Base-by-base conservation (phyloP, 2,888 invertebrate genomes). In the Galerucella pusilla region DNA sequence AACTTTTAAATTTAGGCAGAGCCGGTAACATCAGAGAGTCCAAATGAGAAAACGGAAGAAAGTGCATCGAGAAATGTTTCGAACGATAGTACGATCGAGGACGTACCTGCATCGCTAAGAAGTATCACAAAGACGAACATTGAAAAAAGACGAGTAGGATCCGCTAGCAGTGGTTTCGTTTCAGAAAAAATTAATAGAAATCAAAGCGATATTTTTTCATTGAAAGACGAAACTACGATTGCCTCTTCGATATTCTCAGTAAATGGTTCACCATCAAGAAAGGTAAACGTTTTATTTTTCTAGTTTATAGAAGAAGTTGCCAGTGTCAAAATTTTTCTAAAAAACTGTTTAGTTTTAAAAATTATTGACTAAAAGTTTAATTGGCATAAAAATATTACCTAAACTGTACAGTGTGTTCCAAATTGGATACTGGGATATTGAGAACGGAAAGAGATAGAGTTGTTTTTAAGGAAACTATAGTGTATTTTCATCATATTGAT, bases 121-220 rank as follows among this genome's bases (percentile, higher is more conserved):
- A 42, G 46, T n/a, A 3, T 9, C 12, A 57, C 70, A 2, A 68
- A 64, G 10, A 11, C 35, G 6, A 25, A 46, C 14, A 73, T 71
- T 12, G 73, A 73, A 60, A 72, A 76, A 52, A 35, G 52, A 11
- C 57, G 70, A 42, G 60, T 69, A 14, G 73, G 72, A 14, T 72
- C 76, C 11, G 77, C 75, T 3, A 42, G 72, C 45, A 71, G 66
- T 64, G 71, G 68, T 6, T 16, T 71, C 4, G 65, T 71, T 6
- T 67, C 45, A 60, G 76, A 77, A 46, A 78, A 80, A 20, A 76
- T 80, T 9, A 65, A 74, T 11, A 76, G 79, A 46, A 83, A 84
- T 73, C 80, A 81, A 69, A 85, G 84, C 77, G 83, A 84, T 68
- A 84, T 85, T 64, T 83, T 85, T 59, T 82, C 81, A 16, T 67